Conservation (phyloP, 2,888 invertebrate species). For the Orthosia gothica region DNA sequence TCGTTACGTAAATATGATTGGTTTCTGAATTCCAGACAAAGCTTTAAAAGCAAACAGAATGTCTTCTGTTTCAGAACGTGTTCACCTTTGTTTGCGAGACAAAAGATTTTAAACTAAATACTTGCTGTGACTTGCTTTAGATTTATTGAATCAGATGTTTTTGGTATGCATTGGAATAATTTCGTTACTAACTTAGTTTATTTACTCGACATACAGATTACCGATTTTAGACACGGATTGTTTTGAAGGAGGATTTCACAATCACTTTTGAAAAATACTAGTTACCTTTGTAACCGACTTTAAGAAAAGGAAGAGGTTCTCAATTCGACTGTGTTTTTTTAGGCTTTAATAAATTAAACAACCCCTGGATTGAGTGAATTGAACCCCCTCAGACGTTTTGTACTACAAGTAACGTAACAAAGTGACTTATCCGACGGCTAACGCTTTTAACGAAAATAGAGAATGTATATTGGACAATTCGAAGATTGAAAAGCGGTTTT, state of each 20-base stretch:
- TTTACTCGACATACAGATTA: constrained; percentile 73
- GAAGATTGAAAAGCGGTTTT: no score
- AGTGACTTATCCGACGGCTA: neutral
- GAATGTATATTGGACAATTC: neutral
- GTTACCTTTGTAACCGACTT: no score
- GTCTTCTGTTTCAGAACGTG: no score
- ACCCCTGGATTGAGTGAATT: neutral
- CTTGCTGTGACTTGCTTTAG: constrained; percentile 76
- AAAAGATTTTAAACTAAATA: constrained; percentile 72
- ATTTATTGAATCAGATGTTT: constrained; percentile 89
- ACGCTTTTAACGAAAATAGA: neutral
- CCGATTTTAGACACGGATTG: constrained; percentile 67
- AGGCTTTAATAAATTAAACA: neutral
- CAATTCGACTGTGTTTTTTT: neutral
- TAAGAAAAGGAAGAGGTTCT: no score
- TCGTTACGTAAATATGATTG: constrained; percentile 4
- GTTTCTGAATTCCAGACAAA: constrained; percentile 57
- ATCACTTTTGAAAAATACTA: neutral
- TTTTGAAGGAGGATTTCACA: constrained; percentile 66
- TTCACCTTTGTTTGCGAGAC: constrained; percentile 65
- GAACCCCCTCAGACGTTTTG: neutral
- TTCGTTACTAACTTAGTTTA: constrained; percentile 68
- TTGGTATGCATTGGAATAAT: constrained; percentile 77
- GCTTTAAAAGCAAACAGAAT: constrained; percentile 58
- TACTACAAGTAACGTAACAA: neutral